Evolutionary conservation across 2,888 invertebrate species (phyloP).

Genomic region (Bimastos eiseni): DNA sequence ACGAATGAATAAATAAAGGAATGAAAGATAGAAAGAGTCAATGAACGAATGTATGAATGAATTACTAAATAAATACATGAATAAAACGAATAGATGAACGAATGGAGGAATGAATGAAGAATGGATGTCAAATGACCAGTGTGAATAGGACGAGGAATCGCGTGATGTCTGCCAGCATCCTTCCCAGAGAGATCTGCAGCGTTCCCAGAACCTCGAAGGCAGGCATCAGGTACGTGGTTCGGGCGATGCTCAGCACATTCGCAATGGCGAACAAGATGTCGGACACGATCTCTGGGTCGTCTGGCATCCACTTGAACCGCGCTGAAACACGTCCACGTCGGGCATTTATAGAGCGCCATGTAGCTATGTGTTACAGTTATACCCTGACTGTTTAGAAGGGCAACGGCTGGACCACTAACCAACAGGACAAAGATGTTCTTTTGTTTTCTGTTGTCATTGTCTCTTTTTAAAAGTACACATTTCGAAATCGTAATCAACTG

Average conservation of each 20-base stretch:
- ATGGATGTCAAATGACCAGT: slow-evolving; percentile 51
- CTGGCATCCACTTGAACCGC: slow-evolving; percentile 60
- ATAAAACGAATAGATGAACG: too few relatives aligned
- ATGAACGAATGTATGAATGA: too few relatives aligned
- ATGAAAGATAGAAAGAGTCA: too few relatives aligned
- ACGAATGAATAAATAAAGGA: too few relatives aligned
- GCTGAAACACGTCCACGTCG: slow-evolving; percentile 46
- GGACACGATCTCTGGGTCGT: slow-evolving; percentile 62
- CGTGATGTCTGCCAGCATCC: slow-evolving; percentile 62
- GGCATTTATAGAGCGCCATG: not conserved
- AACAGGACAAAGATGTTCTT: too few relatives aligned
- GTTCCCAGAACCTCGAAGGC: slow-evolving; percentile 62
- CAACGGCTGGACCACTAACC: too few relatives aligned
- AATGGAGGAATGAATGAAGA: too few relatives aligned
- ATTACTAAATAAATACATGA: too few relatives aligned
- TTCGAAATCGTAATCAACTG: too few relatives aligned
- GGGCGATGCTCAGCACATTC: slow-evolving; percentile 61
- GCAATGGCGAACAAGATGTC: slow-evolving; percentile 62
- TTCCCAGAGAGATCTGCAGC: slow-evolving; percentile 61
- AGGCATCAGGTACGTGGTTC: slow-evolving; percentile 62
- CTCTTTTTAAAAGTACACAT: too few relatives aligned
- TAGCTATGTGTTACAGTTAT: not conserved
- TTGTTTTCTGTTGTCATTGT: too few relatives aligned
- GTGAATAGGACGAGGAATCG: slow-evolving; percentile 62
- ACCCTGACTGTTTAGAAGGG: too few relatives aligned